Evolutionary conservation across 2,797 vertebrate species (phyloP).

Genomic region (Chrysocyon brachyurus): DNA sequence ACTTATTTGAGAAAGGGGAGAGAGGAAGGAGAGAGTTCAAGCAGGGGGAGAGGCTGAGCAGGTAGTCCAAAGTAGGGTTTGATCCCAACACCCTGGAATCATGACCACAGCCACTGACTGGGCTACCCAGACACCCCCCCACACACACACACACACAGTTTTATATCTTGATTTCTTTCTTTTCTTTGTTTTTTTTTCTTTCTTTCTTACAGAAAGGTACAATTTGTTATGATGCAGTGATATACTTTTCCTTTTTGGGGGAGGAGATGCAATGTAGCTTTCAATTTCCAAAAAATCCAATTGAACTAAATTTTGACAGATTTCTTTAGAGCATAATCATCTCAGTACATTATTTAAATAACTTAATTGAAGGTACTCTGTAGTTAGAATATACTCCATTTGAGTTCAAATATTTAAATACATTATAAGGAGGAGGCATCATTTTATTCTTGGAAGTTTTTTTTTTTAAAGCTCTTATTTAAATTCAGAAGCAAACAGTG

Average conservation of each 20-base stretch:
- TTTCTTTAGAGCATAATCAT: constrained; percentile 46
- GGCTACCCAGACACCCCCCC: too few species aligned
- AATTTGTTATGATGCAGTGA: not conserved
- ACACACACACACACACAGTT: too few species aligned
- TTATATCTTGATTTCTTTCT: not conserved
- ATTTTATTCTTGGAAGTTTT: not conserved
- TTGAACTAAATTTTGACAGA: constrained; percentile 6
- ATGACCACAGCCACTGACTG: too few species aligned
- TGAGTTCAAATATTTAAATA: constrained; percentile 51
- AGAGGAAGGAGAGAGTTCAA: too few species aligned
- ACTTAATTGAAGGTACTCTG: constrained; percentile 43
- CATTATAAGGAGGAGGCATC: not conserved
- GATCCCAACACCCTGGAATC: too few species aligned
- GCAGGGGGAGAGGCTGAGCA: too few species aligned
- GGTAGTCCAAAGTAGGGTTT: too few species aligned
- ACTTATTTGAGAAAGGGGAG: too few species aligned
- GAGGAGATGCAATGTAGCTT: too few species aligned
- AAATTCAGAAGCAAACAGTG: not conserved
- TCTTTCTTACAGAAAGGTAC: not conserved
- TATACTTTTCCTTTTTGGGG: not conserved
- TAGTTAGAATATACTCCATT: constrained; percentile 11
- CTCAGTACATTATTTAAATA: constrained; percentile 60
- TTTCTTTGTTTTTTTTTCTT: not conserved
- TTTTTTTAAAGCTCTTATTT: not conserved
- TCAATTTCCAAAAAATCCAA: constrained; percentile 42